Conservation (phyloP, 2,113 vertebrate species). For the Rhinichthys klamathensis region DNA sequence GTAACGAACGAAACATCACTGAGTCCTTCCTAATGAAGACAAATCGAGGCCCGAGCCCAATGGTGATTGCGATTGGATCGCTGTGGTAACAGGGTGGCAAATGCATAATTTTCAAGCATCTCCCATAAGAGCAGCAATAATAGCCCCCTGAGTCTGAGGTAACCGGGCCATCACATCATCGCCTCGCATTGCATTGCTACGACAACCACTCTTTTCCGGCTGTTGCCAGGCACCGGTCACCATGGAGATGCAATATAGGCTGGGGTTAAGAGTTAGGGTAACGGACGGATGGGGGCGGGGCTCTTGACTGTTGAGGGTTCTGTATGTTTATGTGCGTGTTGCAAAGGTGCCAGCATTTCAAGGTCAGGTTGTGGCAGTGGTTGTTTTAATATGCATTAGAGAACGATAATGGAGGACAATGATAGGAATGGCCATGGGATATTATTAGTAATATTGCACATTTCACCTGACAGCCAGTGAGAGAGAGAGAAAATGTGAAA, state of each 20-base stretch:
- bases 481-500: slow-evolving; percentile 2
- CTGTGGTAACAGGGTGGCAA: slow-evolving; percentile 1
- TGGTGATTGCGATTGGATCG: slow-evolving; percentile 25
- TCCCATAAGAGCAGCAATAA: slow-evolving; percentile 53
- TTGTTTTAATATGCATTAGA: slow-evolving; percentile 55
- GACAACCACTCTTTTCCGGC: slow-evolving; percentile 74
- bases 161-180: slow-evolving; percentile 67
- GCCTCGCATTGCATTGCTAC: slow-evolving; percentile 64
- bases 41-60: background rate
- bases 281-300: slow-evolving; percentile 21
- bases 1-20: background rate
- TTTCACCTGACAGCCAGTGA: slow-evolving; percentile 15
- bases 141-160: slow-evolving; percentile 47
- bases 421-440: slow-evolving; percentile 50
- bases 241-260: slow-evolving; percentile 74
- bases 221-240: slow-evolving; percentile 83
- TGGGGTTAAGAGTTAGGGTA: slow-evolving; percentile 55
- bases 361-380: slow-evolving; percentile 54
- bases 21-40: slow-evolving; percentile 37
- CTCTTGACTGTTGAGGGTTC: slow-evolving; percentile 8
- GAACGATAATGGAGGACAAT: slow-evolving; percentile 45
- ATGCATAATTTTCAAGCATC: slow-evolving; percentile 35
- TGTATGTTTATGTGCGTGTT: slow-evolving; percentile 45
- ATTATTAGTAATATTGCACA: slow-evolving; percentile 50
- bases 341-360: slow-evolving; percentile 35